Evolutionary conservation across 2,888 invertebrate genomes (phyloP).

Genomic region (Apomyelois bistriatella): DNA sequence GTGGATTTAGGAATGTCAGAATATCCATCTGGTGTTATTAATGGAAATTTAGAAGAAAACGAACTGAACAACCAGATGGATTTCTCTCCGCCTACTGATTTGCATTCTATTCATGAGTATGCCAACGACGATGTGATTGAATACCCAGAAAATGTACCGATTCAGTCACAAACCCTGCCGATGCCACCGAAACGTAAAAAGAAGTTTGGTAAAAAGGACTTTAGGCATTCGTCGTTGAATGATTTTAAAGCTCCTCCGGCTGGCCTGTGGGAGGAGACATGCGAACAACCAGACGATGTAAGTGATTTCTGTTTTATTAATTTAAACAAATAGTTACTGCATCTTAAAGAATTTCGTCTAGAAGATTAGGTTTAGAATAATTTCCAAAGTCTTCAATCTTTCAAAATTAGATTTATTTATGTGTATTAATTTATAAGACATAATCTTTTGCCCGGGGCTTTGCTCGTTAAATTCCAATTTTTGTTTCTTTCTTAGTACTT

Average conservation of each 20-base stretch:
- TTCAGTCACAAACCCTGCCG: slow-evolving; percentile 67
- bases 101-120: slow-evolving; percentile 68
- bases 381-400: too few species aligned
- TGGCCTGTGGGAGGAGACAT: slow-evolving; percentile 50
- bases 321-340: too few species aligned
- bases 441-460: too few species aligned
- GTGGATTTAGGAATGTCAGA: slow-evolving; percentile 70
- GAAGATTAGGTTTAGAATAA: too few species aligned
- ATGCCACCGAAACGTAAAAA: slow-evolving; percentile 71
- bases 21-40: slow-evolving; percentile 59
- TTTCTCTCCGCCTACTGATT: slow-evolving; percentile 49
- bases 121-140: slow-evolving; percentile 75
- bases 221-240: slow-evolving; percentile 57
- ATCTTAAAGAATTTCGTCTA: too few species aligned
- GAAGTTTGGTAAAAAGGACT: slow-evolving; percentile 47
- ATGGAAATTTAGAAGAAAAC: slow-evolving; percentile 43
- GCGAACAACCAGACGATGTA: slow-evolving; percentile 57
- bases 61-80: slow-evolving; percentile 57
- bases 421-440: too few species aligned
- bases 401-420: too few species aligned
- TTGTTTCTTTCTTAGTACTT: too few species aligned
- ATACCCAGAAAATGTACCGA: slow-evolving; percentile 71
- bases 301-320: slow-evolving; percentile 36
- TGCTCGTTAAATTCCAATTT: too few species aligned
- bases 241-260: slow-evolving; percentile 51